These are phyloP conservation scores for Apoderus coryli DNA, from an alignment of 2,888 invertebrate genomes.

Conservation along the genomic window DNA sequence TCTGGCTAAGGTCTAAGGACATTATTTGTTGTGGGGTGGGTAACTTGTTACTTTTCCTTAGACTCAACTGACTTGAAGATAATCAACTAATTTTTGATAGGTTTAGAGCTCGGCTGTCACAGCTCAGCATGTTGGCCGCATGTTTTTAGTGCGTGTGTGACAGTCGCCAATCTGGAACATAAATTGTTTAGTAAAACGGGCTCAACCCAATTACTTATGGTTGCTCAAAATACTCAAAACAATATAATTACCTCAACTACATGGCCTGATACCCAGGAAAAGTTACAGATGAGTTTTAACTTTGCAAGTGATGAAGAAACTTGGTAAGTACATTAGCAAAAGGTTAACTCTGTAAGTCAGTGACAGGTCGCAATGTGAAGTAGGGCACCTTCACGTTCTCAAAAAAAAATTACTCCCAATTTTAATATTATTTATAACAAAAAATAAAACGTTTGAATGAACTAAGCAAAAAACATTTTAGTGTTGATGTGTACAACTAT, in stretches of 20 bases:
- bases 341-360: too few relatives aligned
- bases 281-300: slow-evolving; percentile 43
- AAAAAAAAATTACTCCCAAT: too few relatives aligned
- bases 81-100: slow-evolving; percentile 30
- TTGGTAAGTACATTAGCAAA: slow-evolving; percentile 43
- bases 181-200: slow-evolving; percentile 76
- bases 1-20: too few relatives aligned
- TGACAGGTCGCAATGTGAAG: too few relatives aligned
- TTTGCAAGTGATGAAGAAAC: slow-evolving; percentile 58
- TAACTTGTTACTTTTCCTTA: too few relatives aligned
- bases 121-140: slow-evolving; percentile 93
- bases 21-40: too few relatives aligned
- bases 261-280: slow-evolving; percentile 39
- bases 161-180: slow-evolving; percentile 84
- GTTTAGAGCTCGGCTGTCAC: slow-evolving; percentile 82
- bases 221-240: slow-evolving; percentile 48
- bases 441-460: too few relatives aligned
- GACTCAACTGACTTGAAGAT: neutral
- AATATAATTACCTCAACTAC: slow-evolving; percentile 44
- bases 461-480: slow-evolving; percentile 30
- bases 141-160: slow-evolving; percentile 85
- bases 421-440: too few relatives aligned
- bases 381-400: too few relatives aligned
- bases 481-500: slow-evolving; percentile 76
- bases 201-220: slow-evolving; percentile 47